Evolutionary conservation across 1,140 invertebrate genomes (phyloP).

Genomic region (Hydropsyche tenuis): DNA sequence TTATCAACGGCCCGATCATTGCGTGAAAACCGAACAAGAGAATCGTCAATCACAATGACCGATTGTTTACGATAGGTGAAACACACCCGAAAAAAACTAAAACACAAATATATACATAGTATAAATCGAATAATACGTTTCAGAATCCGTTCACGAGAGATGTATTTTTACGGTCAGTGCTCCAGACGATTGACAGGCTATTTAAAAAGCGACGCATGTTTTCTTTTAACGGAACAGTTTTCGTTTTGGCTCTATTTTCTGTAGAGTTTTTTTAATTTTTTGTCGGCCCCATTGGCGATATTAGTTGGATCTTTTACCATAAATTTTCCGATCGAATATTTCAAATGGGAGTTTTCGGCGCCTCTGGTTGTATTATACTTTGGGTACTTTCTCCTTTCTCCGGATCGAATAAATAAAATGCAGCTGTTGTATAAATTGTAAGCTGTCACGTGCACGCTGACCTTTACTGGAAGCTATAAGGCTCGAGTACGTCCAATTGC

Average conservation of each 20-base stretch:
- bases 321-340: neutral
- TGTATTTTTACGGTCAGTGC: neutral
- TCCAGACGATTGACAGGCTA: slow-evolving; percentile 6
- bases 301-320: neutral
- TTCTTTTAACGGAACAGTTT: neutral
- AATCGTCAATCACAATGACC: too few species aligned
- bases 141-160: neutral
- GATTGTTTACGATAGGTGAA: too few species aligned
- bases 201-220: slow-evolving; percentile 4
- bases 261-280: neutral
- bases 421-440: slow-evolving; percentile 30
- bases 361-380: too few species aligned
- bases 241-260: neutral
- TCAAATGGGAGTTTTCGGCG: too few species aligned
- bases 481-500: neutral
- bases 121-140: too few species aligned
- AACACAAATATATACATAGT: too few species aligned
- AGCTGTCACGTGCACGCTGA: slow-evolving; percentile 23
- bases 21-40: too few species aligned
- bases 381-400: neutral
- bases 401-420: slow-evolving; percentile 30
- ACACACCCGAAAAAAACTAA: too few species aligned
- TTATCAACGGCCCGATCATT: too few species aligned
- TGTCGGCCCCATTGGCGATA: neutral
- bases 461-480: neutral